Percentiles rank a stretch among this genome's conserved stretches.
Conservation (phyloP, 1,140 invertebrate species). For the Scaptodrosophila lebanonensis region DNA sequence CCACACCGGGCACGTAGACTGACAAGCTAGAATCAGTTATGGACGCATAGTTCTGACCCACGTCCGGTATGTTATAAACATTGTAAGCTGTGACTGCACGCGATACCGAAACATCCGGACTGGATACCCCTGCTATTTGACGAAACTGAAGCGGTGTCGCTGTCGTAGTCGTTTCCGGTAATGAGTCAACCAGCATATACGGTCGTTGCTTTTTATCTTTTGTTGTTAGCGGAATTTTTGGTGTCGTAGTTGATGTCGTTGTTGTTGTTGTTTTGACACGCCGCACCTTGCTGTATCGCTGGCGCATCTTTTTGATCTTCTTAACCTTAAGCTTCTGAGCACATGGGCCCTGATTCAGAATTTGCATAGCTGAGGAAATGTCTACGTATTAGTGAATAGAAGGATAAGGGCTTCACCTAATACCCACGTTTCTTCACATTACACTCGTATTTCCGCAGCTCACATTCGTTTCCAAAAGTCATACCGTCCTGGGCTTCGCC, state of each 20-base stretch:
- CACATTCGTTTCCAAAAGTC: constrained; percentile 48
- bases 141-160: constrained; percentile 38
- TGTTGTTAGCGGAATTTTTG: not conserved
- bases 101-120: constrained; percentile 41
- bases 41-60: constrained; percentile 42
- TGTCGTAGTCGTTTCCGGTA: not conserved
- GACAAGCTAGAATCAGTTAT: constrained; percentile 48
- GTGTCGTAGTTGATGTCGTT: not conserved
- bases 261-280: not conserved
- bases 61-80: constrained; percentile 55
- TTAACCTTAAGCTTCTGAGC: not conserved
- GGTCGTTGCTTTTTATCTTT: too few species aligned
- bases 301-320: constrained; percentile 15
- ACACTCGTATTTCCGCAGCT: constrained; percentile 37
- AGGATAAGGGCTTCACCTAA: too few species aligned
- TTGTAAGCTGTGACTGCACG: constrained; percentile 40
- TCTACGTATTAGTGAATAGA: too few species aligned
- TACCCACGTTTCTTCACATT: constrained; percentile 35
- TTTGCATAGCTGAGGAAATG: constrained; percentile 15
- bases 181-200: too few species aligned
- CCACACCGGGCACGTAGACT: constrained; percentile 45
- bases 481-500: constrained; percentile 7
- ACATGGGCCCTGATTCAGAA: constrained; percentile 35
- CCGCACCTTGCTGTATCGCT: constrained; percentile 4
- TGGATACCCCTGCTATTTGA: not conserved